Conservation (phyloP, 1,140 invertebrate species). For the Monomorium pharaonis region DNA sequence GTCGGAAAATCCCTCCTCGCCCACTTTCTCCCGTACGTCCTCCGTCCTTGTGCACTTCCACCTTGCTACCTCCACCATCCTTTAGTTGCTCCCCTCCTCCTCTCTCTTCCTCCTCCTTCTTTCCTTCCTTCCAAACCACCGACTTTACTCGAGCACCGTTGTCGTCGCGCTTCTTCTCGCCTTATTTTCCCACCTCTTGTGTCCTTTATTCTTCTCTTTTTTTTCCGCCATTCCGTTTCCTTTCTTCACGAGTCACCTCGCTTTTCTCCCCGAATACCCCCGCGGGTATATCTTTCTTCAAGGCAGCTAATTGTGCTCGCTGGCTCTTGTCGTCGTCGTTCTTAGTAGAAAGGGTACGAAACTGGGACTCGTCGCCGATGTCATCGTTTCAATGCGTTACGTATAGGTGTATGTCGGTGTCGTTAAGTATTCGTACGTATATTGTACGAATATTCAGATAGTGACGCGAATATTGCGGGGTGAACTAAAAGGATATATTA, state of each 20-base stretch:
- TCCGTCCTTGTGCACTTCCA: constrained; percentile 44
- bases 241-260: constrained; percentile 20
- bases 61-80: constrained; percentile 30
- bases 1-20: constrained; percentile 59
- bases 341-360: constrained; percentile 65
- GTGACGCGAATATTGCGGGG: background rate
- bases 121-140: constrained; percentile 26
- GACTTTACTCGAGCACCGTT: constrained; percentile 33
- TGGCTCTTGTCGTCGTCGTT: constrained; percentile 69
- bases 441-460: constrained; percentile 15
- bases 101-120: no score
- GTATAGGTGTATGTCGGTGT: background rate
- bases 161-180: background rate
- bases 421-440: constrained; percentile 28
- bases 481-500: background rate
- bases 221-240: constrained; percentile 14
- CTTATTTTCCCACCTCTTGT: constrained; percentile 55
- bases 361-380: constrained; percentile 59
- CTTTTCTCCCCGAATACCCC: constrained; percentile 21
- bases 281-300: constrained; percentile 50
- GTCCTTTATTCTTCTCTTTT: constrained; percentile 31
- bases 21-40: constrained; percentile 10
- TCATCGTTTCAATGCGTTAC: background rate
- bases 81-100: background rate
- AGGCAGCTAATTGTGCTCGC: constrained; percentile 72